A percentile compares a stretch with the other conserved stretches of the same genome.
Conservation (phyloP, 2,113 vertebrate species). For the Psophia crepitans region DNA sequence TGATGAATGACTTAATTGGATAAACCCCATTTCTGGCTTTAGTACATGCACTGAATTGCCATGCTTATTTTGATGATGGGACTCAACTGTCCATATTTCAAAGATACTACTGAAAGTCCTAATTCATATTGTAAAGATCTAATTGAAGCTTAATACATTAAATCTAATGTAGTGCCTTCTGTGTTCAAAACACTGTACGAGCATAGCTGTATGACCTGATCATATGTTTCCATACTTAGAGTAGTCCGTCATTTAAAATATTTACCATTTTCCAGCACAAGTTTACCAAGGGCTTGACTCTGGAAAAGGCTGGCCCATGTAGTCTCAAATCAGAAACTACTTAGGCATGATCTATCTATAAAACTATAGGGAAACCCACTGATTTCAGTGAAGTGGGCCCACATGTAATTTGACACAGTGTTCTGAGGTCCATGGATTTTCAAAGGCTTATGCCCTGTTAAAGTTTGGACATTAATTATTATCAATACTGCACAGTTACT, state of each 20-base stretch:
- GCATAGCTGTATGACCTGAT: not conserved
- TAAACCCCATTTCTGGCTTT: not conserved
- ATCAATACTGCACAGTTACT: not conserved
- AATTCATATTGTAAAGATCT: not conserved
- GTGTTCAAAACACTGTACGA: not conserved
- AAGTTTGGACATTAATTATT: not conserved
- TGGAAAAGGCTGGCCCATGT: not conserved
- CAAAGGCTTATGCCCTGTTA: not conserved
- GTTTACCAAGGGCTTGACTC: not conserved
- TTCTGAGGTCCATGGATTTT: not conserved
- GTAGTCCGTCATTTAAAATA: not conserved
- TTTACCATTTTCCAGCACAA: not conserved
- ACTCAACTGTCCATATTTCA: not conserved
- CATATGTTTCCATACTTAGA: not conserved
- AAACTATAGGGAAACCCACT: not conserved
- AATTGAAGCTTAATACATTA: not conserved
- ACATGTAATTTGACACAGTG: fast-evolving
- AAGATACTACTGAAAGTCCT: not conserved
- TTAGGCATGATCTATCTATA: not conserved
- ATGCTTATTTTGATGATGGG: not conserved
- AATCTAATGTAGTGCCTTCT: not conserved
- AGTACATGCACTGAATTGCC: not conserved
- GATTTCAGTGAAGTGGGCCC: not conserved
- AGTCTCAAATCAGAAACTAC: not conserved
- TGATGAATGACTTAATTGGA: not conserved